Base-by-base conservation (phyloP, 2,888 invertebrate genomes). In the Eristalis arbustorum region DNA sequence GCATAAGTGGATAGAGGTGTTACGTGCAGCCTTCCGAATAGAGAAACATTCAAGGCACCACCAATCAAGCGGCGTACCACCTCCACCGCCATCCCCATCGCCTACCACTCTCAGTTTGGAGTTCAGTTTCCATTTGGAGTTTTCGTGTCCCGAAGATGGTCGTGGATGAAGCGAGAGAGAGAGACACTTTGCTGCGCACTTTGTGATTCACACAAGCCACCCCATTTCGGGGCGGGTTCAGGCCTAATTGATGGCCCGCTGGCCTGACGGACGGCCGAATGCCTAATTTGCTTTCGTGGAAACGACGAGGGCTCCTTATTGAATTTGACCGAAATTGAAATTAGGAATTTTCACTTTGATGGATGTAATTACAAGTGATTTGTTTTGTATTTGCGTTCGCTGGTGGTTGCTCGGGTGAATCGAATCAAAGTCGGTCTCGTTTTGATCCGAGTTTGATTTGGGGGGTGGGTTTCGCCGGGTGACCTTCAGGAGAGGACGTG, bases 1-100 rank as follows among this genome's bases (percentile, higher is more conserved):
- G 3, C 62, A 31, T 49, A 82, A 82, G 77, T 82, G 82, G 82
- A 82, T 82, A 77, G 85, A 82, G 77, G 82, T 82, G 82, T 82
- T 82, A 78, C 77, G 85, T 85, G 85, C 76, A 74, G 23, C 71
- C 69, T 69, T 66, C 64, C 68, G 81, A 59, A 40, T 72, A 59
- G 49, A 18, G 18, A 49, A 49, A 18, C 49, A 18, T 49, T 49
- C 49, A 18, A 49, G 49, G 18, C 49, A 49, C 49, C 49, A 18
- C 18, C 49, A 37, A 37, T 34, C 34, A 11, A 11, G 11, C 11
- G 2, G 34, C 5, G 31, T 40, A n/a, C 10, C 62, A 37, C 4
- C 14, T 25, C 22, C 34, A 34, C 31, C 49, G 11, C 49, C 5
- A 31, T 5, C 8, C 31, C 8, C 31, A 8, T 5, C 31, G 8